Conservation (phyloP, 1,140 invertebrate genomes). For the Bombus fervidus region DNA sequence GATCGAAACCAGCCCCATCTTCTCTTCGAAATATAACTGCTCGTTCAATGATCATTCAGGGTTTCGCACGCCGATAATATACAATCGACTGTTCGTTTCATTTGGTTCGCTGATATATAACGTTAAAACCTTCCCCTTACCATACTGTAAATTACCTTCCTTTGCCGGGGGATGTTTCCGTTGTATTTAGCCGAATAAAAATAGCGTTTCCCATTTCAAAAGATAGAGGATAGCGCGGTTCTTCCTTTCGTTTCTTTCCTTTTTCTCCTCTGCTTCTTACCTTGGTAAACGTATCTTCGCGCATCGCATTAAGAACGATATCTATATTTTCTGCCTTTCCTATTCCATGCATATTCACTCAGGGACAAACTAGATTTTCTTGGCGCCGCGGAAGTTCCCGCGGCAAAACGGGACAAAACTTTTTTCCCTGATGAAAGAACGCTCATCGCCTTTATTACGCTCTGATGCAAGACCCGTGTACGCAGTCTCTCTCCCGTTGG, state of each 20-base stretch:
- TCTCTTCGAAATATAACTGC: not conserved
- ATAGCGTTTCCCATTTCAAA: not conserved
- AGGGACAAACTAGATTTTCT: slow-evolving; percentile 46
- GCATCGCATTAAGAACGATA: slow-evolving; percentile 19
- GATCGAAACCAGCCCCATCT: not conserved
- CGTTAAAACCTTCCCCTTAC: not conserved
- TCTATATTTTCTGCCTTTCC: not conserved
- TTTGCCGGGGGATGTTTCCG: no score
- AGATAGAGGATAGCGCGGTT: not conserved
- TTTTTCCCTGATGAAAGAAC: slow-evolving; percentile 44
- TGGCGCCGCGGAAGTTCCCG: slow-evolving; percentile 15
- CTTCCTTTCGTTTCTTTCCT: not conserved
- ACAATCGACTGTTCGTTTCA: not conserved
- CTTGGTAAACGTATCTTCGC: not conserved
- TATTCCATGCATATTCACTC: slow-evolving; percentile 45
- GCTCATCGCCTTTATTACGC: slow-evolving; percentile 51
- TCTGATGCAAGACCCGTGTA: slow-evolving; percentile 54
- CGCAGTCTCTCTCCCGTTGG: slow-evolving; percentile 38
- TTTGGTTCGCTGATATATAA: not conserved
- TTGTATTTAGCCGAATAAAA: not conserved
- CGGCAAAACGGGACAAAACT: slow-evolving; percentile 45
- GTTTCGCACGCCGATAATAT: not conserved
- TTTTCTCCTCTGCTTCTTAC: no score
- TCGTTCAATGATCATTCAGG: no score
- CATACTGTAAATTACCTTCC: not conserved